A percentile compares a stretch with the other conserved stretches of the same genome.
Evolutionary conservation across 2,797 vertebrate genomes (phyloP).

Genomic region (Hydrophis major): DNA sequence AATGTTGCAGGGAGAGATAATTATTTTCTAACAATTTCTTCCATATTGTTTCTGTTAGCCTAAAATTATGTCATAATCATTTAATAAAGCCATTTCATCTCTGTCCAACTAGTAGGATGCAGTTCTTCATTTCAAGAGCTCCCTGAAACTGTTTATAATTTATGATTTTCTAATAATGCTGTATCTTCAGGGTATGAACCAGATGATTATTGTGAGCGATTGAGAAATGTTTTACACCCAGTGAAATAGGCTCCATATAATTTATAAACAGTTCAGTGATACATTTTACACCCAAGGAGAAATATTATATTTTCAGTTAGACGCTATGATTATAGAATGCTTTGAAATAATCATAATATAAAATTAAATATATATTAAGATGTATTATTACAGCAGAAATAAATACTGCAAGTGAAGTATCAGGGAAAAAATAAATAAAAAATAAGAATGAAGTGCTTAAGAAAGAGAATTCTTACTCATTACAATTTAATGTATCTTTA

Average conservation of each 20-base stretch:
- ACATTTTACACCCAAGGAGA: neutral
- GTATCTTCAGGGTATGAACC: neutral
- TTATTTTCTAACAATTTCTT: neutral
- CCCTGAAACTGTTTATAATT: slow-evolving; percentile 22
- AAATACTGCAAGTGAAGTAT: neutral
- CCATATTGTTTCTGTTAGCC: neutral
- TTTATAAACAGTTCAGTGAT: neutral
- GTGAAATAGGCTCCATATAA: neutral
- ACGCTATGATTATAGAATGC: neutral
- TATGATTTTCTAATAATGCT: neutral
- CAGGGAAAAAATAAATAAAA: neutral
- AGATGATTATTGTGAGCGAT: neutral
- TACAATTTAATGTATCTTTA: neutral
- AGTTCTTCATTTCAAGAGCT: neutral
- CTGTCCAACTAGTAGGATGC: neutral
- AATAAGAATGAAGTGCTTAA: neutral
- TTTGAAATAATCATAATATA: slow-evolving; percentile 18
- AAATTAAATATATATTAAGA: slow-evolving; percentile 10
- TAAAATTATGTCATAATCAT: neutral
- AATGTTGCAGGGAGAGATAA: neutral
- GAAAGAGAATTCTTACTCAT: neutral
- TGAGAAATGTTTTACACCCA: neutral
- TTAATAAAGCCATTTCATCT: neutral
- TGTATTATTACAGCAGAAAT: slow-evolving; percentile 13
- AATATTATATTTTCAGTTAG: neutral